Base-by-base conservation (phyloP, 2,797 vertebrate species). In the Hemitrygon akajei region DNA sequence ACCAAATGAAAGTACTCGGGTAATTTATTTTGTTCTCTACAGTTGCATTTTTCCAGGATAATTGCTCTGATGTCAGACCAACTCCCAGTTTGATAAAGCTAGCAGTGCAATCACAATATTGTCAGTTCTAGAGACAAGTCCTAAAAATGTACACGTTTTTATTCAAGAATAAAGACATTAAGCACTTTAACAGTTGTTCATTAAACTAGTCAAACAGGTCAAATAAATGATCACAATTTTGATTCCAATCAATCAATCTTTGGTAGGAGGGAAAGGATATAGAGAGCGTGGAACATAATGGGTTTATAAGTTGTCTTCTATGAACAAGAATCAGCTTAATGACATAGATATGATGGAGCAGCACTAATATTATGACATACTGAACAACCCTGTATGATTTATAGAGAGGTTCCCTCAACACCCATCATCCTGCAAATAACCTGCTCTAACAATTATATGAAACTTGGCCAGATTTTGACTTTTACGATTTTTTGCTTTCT, bases 151-250 rank as follows among this genome's bases (percentile, higher is more conserved):
- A 86, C 12, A 60, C 60, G 4, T 60, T 76, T 60, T 30, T 60
- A 56, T 60, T 86, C 11, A 58, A 63, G 56, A 86, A 60, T 86
- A 86, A 86, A 84, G 60, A n/a, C 3, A 63, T n/a, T 60, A 12
- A 86, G 58, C 6, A 7, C 7, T 5, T 18, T 56, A 30, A 86
- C 56, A 56, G 27, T 86, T n/a, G 27, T 58, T 86, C 27, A 86
- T 86, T 86, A 86, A 86, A 86, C 82, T 11, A 86, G 56, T 58
- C 56, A 63, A 60, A 86, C 30, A 1, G 14, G 30, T 86, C 82
- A 60, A 86, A 86, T 86, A 86, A 86, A 86, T 86, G 58, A 86
- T 86, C 27, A 18, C 27, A 86, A 27, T 86, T 86, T 86, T 16
- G 82, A 86, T 14, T 60, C 58, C 30, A n/a, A n/a, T 86, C 56